phyloP scores from a whole-genome alignment of 2,797 vertebrate genomes.

The Rallus crepitans region DNA sequence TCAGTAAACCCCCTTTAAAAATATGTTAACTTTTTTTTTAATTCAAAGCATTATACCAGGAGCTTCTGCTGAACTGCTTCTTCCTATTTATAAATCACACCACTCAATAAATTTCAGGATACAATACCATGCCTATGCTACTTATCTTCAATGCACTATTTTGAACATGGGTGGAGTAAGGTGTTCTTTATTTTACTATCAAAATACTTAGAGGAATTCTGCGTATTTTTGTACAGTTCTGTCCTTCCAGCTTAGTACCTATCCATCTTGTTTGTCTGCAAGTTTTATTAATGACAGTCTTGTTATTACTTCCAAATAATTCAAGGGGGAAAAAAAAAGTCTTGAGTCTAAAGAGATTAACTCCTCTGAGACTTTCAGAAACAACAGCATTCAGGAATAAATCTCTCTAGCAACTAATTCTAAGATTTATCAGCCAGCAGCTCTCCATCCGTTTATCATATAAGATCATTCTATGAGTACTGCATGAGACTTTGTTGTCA shows the following conservation, averaged over 20 bases:
- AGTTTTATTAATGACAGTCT: not conserved
- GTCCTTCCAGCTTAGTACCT: not conserved
- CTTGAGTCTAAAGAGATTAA: fast-evolving
- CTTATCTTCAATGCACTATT: not conserved
- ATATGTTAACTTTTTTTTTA: not conserved
- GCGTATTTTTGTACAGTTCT: not conserved
- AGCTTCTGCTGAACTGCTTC: not conserved
- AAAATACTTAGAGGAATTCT: not conserved
- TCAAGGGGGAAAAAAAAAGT: not conserved
- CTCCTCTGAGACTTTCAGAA: not conserved
- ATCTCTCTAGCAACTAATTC: not conserved
- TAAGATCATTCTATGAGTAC: not conserved
- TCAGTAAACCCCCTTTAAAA: not conserved
- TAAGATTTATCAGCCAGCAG: not conserved
- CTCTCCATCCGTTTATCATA: not conserved
- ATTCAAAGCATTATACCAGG: not conserved
- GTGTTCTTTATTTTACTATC: not conserved
- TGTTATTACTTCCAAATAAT: not conserved
- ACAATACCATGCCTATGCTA: not conserved
- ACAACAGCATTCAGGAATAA: not conserved
- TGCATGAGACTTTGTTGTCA: not conserved
- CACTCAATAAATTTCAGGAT: not conserved
- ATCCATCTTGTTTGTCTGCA: not conserved
- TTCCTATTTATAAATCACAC: not conserved
- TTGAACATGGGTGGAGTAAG: not conserved